Evolutionary conservation across 1,140 invertebrate species (phyloP).

Genomic region (Uloborus diversus): DNA sequence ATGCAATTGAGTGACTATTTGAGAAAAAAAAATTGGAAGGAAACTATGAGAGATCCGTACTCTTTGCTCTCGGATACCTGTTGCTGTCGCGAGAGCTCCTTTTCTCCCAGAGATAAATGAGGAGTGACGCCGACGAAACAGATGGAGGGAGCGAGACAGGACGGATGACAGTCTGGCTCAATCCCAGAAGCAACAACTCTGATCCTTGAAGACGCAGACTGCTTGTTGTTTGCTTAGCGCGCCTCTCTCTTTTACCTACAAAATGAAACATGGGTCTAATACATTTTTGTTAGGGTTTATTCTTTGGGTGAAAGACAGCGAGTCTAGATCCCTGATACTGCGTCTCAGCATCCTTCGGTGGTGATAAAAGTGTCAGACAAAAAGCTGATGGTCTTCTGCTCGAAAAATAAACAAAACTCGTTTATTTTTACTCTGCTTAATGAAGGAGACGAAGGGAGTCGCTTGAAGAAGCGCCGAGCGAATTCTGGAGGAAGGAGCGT

Average conservation of each 20-base stretch:
- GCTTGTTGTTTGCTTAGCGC: slow-evolving; percentile 25
- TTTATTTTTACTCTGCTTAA: background rate
- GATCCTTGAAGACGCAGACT: slow-evolving; percentile 18
- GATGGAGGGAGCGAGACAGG: background rate
- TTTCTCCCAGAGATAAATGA: slow-evolving; percentile 23
- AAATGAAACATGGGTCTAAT: slow-evolving; percentile 39
- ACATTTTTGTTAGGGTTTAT: background rate
- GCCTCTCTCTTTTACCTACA: slow-evolving; percentile 3
- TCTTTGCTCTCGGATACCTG: slow-evolving; percentile 38
- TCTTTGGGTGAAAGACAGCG: slow-evolving; percentile 14
- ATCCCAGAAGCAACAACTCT: slow-evolving; percentile 18
- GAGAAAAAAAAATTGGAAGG: no score
- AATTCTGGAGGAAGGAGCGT: no score
- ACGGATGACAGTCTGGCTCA: slow-evolving; percentile 16
- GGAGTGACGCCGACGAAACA: slow-evolving; percentile 5
- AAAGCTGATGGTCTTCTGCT: no score
- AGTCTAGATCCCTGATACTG: background rate
- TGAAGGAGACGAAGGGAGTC: no score
- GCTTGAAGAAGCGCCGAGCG: no score
- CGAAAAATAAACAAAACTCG: slow-evolving; percentile 13
- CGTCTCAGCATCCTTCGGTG: no score
- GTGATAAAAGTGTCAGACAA: no score
- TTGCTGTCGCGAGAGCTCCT: slow-evolving; percentile 17
- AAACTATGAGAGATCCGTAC: no score
- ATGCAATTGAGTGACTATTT: no score